Conservation (phyloP, 2,888 invertebrate species). For the Torymus auratus region DNA sequence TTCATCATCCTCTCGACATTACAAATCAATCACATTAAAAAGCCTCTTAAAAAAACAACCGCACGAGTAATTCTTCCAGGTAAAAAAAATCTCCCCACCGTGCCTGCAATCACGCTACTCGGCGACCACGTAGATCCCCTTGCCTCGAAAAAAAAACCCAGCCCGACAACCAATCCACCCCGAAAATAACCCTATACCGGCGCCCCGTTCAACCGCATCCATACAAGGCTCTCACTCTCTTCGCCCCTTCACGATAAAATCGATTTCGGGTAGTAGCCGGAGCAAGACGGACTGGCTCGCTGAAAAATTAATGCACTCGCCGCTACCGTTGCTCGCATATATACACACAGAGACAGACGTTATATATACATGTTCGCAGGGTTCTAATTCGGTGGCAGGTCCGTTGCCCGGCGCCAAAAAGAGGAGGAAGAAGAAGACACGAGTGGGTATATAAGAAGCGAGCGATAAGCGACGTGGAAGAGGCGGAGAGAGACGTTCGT, state of each 20-base stretch:
- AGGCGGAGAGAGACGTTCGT: neutral
- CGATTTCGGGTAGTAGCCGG: slow-evolving; percentile 53
- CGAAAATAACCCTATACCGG: neutral
- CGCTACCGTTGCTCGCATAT: slow-evolving; percentile 32
- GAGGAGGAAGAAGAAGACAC: neutral
- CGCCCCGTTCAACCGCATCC: too few species aligned
- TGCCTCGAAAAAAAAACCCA: too few species aligned
- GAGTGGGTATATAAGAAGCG: slow-evolving; percentile 5
- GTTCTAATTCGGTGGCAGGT: slow-evolving; percentile 50
- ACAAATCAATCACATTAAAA: too few species aligned
- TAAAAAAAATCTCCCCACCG: too few species aligned
- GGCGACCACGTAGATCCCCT: neutral
- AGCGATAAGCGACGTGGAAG: neutral
- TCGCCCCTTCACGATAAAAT: slow-evolving; percentile 55
- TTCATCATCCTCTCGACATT: too few species aligned
- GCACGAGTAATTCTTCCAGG: too few species aligned
- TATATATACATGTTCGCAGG: too few species aligned
- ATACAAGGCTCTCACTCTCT: too few species aligned
- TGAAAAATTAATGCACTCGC: slow-evolving; percentile 67
- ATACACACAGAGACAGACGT: too few species aligned
- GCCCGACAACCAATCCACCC: slow-evolving; percentile 15
- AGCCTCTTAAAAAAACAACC: too few species aligned
- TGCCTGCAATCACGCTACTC: too few species aligned
- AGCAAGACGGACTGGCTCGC: slow-evolving; percentile 54
- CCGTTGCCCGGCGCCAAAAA: slow-evolving; percentile 16